Evolutionary conservation across 2,113 vertebrate species (phyloP).

Genomic region (Brachyistius frenatus): DNA sequence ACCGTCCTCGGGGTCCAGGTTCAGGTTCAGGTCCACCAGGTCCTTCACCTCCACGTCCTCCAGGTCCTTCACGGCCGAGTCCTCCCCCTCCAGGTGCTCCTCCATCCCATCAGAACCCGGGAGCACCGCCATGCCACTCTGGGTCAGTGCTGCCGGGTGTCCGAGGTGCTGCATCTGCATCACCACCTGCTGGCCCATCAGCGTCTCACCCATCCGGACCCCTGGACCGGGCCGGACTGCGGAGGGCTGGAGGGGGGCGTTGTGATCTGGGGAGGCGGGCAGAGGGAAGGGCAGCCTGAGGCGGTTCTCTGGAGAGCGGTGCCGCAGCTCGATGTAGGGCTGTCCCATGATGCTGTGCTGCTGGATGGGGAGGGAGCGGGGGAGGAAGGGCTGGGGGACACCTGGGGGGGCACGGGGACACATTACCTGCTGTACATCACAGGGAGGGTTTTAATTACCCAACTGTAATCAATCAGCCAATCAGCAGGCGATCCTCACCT

Average conservation of each 20-base stretch:
- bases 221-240: conserved; percentile 75
- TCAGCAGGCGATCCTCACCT: conserved; percentile 36
- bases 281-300: conserved; percentile 85
- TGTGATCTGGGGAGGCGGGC: conserved; percentile 1
- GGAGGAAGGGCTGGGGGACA: conserved; percentile 88
- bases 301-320: conserved; percentile 89
- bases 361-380: conserved; percentile 86
- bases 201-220: conserved; percentile 76
- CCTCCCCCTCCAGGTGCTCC: conserved; percentile 93
- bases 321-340: conserved; percentile 94
- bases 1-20: conserved; percentile 91
- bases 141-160: conserved; percentile 16
- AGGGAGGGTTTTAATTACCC: no score
- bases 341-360: conserved; percentile 95
- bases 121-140: conserved; percentile 72
- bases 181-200: conserved; percentile 80
- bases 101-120: conserved; percentile 84
- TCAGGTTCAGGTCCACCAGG: conserved; percentile 95
- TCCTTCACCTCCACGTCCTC: conserved; percentile 98
- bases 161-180: conserved; percentile 75
- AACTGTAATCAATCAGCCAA: no score
- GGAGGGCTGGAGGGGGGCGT: conserved; percentile 37
- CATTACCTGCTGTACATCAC: neutral
- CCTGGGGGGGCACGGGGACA: conserved; percentile 52
- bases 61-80: conserved; percentile 94